These are phyloP conservation scores for Cryptosula pallasiana DNA, from an alignment of 2,888 invertebrate genomes.

Conservation along the genomic window DNA sequence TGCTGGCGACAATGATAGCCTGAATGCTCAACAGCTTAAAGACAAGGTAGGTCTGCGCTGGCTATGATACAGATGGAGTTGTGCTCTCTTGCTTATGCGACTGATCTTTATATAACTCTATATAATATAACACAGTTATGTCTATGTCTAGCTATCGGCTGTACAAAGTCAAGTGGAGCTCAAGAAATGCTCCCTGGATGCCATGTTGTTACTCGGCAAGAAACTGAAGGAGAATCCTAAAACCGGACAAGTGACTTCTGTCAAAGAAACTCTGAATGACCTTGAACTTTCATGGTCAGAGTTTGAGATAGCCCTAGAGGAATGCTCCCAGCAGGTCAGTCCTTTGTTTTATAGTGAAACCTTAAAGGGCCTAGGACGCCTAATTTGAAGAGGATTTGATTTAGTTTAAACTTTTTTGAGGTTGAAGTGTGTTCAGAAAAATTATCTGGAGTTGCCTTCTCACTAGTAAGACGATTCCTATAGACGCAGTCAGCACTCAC, in stretches of 20 bases:
- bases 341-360: too few species aligned
- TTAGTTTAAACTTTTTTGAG: too few species aligned
- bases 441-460: too few species aligned
- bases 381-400: too few species aligned
- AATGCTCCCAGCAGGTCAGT: neutral
- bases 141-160: neutral
- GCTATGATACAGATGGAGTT: too few species aligned
- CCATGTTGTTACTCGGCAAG: constrained; percentile 36
- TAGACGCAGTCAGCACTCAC: too few species aligned
- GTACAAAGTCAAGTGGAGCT: constrained; percentile 18
- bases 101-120: too few species aligned
- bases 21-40: constrained; percentile 10
- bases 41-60: constrained; percentile 7
- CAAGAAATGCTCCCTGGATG: constrained; percentile 27
- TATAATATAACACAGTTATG: too few species aligned
- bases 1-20: neutral
- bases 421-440: too few species aligned
- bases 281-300: constrained; percentile 86
- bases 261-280: constrained; percentile 47
- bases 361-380: too few species aligned
- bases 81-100: too few species aligned
- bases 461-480: too few species aligned
- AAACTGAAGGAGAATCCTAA: constrained; percentile 40
- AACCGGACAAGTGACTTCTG: constrained; percentile 40
- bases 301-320: constrained; percentile 34